Evolutionary conservation across 1,140 invertebrate genomes (phyloP).

Genomic region (Neoseiulus cucumeris): DNA sequence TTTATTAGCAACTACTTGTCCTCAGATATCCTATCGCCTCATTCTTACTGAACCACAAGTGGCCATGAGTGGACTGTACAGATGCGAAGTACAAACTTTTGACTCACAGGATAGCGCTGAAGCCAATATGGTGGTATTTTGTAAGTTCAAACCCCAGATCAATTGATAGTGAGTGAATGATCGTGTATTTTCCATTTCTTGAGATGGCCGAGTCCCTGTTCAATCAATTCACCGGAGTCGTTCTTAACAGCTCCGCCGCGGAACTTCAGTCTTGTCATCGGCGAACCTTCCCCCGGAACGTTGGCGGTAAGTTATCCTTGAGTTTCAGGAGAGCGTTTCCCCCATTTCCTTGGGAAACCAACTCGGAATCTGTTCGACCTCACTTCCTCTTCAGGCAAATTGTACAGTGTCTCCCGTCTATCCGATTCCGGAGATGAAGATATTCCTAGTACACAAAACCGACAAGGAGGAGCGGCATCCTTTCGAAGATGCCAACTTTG

Average conservation of each 20-base stretch:
- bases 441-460: not conserved
- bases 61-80: not conserved
- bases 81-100: not conserved
- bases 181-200: too few species aligned
- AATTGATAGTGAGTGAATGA: too few species aligned
- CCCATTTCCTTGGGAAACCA: too few species aligned
- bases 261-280: too few species aligned
- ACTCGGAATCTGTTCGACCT: too few species aligned
- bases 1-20: too few species aligned
- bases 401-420: constrained; percentile 1
- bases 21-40: not conserved
- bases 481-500: not conserved
- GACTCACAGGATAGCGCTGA: constrained; percentile 8
- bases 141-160: not conserved
- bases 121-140: constrained; percentile 8
- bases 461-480: not conserved
- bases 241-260: too few species aligned
- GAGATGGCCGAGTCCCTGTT: too few species aligned
- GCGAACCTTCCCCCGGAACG: too few species aligned
- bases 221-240: too few species aligned
- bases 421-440: not conserved
- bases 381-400: not conserved
- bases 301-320: too few species aligned
- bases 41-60: not conserved
- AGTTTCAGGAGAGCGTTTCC: too few species aligned